Evolutionary conservation across 2,797 vertebrate species (phyloP), one percentile per base, ranked within the genome.

Genomic region (Poeciliopsis infans): DNA sequence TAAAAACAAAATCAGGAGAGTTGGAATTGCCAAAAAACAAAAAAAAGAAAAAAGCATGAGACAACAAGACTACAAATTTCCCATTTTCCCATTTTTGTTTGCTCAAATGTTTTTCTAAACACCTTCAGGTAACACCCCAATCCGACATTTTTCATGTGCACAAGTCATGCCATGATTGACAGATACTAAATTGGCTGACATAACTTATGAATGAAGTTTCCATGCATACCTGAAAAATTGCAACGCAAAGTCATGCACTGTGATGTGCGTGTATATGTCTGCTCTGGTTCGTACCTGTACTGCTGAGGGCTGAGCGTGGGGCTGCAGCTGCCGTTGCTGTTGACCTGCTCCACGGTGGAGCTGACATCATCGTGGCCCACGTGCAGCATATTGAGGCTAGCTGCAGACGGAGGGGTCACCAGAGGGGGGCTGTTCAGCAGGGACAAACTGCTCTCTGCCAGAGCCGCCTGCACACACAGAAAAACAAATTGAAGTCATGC

Each of bases 301-400:
- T 99, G 98, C 68, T 97, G 97, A 0, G 98, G 98, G 93, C 98
- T 99, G 83, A 99, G 97, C 33, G 97, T 97, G 0, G 98, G 98
- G 95, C 97, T 98, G 95, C 96, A 99, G 96, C 97, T 98, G 89
- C 97, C 97, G 0, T 99, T 99, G 94, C 98, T 99, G 96, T 98
- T 97, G 91, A 98, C 97, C 83, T 98, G 98, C 93, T 99, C 98
- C 94, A 98, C 97, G 0, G 98, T 98, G 94, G 97, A 97, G 91
- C 98, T 99, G 90, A 98, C 95, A 12, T 99, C 98, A 55, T 99
- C 98, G 16, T 99, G 98, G 89, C 97, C 97, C 91, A 98, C 96
- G 72, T 98, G 97, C 91, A 98, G 95, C 96, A 98, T 97, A 95
- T 96, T 97, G 83, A 97, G 95, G 75, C 97, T 97, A 93, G 97